Evolutionary conservation across 2,113 vertebrate genomes (phyloP), one percentile per base, ranked within the genome.

Genomic region (Chaenocephalus aceratus): DNA sequence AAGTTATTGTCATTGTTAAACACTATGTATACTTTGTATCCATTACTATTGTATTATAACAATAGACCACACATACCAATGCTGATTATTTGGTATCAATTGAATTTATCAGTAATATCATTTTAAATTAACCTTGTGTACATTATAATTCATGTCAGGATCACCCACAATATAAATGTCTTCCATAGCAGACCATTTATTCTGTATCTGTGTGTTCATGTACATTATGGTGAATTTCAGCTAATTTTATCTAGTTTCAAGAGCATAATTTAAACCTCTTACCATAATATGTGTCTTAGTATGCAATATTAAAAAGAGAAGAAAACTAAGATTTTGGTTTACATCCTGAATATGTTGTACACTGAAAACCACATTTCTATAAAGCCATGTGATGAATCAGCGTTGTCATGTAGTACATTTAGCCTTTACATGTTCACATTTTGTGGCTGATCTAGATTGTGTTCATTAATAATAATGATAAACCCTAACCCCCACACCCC

Each of bases 271-370:
- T 79, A 61, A 82, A 72, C 66, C 30, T 83, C 59, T 52, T 80
- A 86, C 92, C 89, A 89, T 89, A 84, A 89, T 89, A 84, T 80
- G 90, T 93, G 93, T 93, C 92, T 92, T 94, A 87, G 53, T 88
- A 79, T 89, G 75, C 57, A 83, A 76, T 77, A 71, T 66, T 58
- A n/a, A 87, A 69, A 21, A 41, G 36, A 41, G 45, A 12, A 30
- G 52, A 68, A 82, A 77, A 80, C 1, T 4, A 67, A 60, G 2
- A 30, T 36, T 57, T 48, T 1, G 26, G 41, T 62, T 72, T 48
- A 30, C 52, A 0, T 65, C 46, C 53, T 80, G n/a, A 59, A 73
- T 82, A 48, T 57, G 53, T 44, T 83, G 48, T 80, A 44, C 52
- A 11, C 64, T 83, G 48, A 65, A 71, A 56, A 60, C 3, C 16